A percentile compares a stretch with the other conserved stretches of the same genome.
These are phyloP conservation scores for Dasysyrphus tricinctus DNA, from an alignment of 2,888 invertebrate species.

Conservation along the genomic window DNA sequence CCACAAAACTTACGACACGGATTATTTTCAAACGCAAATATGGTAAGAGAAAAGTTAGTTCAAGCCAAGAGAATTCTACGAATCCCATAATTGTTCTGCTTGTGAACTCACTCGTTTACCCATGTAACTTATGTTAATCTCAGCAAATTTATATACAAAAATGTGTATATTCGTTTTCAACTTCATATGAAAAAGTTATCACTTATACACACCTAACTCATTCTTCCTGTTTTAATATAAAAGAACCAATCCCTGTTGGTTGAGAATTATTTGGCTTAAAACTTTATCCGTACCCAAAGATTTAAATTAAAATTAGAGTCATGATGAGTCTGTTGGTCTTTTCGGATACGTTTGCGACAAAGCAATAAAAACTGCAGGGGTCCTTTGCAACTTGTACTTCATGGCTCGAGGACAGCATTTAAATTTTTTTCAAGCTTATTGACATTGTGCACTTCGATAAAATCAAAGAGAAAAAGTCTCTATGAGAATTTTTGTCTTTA, in stretches of 20 bases:
- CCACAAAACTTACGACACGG: background rate
- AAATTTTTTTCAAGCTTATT: slow-evolving; percentile 16
- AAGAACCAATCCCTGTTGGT: background rate
- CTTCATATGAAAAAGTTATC: background rate
- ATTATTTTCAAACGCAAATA: background rate
- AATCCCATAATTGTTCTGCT: background rate
- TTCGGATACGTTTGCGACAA: too few relatives aligned
- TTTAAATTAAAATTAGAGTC: background rate
- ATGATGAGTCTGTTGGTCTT: slow-evolving; percentile 6
- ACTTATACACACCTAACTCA: background rate
- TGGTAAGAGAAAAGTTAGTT: background rate
- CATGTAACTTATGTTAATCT: background rate
- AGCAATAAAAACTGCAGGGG: background rate
- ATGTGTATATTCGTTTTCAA: background rate
- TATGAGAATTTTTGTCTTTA: background rate
- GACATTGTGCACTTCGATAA: background rate
- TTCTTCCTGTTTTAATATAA: background rate
- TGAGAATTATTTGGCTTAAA: background rate
- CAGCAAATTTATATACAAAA: background rate
- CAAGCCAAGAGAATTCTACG: background rate
- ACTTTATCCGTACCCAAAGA: background rate
- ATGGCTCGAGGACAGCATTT: background rate
- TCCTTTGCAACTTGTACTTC: background rate
- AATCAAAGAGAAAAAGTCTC: background rate
- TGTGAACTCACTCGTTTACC: background rate